These are phyloP conservation scores for Cabera pusaria DNA, from an alignment of 2,888 invertebrate genomes.

Conservation along the genomic window DNA sequence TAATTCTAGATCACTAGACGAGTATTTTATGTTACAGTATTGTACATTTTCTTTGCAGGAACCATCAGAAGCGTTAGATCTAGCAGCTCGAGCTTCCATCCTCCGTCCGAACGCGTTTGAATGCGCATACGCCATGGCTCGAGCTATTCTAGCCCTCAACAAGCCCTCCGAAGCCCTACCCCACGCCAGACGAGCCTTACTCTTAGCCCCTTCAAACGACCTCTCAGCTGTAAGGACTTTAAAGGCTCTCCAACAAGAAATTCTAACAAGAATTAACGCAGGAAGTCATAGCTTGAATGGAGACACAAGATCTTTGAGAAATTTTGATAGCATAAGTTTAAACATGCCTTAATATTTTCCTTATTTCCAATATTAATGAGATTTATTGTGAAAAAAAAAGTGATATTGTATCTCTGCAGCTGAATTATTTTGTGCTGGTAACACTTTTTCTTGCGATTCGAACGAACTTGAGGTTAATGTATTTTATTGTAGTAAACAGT, in stretches of 20 bases:
- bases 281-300: constrained; percentile 67
- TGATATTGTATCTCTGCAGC: constrained; percentile 11
- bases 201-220: constrained; percentile 88
- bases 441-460: constrained; percentile 5
- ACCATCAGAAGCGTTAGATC: constrained; percentile 92
- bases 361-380: no score
- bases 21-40: no score
- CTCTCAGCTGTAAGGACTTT: constrained; percentile 89
- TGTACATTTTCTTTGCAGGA: constrained; percentile 88
- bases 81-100: constrained; percentile 93
- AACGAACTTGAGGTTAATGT: no score
- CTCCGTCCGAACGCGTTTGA: constrained; percentile 95
- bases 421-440: constrained; percentile 10
- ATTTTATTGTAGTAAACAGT: no score
- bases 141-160: constrained; percentile 91
- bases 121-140: constrained; percentile 95
- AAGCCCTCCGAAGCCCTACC: constrained; percentile 89
- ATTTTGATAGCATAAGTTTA: constrained; percentile 76
- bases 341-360: constrained; percentile 78
- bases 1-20: no score
- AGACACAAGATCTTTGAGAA: constrained; percentile 67
- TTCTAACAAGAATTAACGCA: constrained; percentile 78
- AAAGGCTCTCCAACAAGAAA: constrained; percentile 89
- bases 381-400: no score
- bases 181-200: constrained; percentile 92